Evolutionary conservation across 2,888 invertebrate genomes (phyloP), one percentile per base, ranked within the genome.

Genomic region (Drosophila kambysellisi): DNA sequence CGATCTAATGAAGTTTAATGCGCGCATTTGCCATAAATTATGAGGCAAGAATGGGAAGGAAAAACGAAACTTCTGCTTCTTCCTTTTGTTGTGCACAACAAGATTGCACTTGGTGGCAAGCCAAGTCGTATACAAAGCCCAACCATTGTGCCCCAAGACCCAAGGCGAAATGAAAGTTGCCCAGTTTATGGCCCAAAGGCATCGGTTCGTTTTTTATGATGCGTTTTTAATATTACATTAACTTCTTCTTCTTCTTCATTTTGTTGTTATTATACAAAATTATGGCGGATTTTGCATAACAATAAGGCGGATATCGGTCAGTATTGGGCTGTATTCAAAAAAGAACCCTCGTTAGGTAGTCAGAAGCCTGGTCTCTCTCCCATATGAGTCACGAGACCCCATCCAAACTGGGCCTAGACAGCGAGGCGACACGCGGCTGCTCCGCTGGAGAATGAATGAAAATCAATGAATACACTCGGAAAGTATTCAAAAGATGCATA

Each of bases 1-100:
- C 78, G 81, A 83, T 86, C 82, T 83, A 89, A 87, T 89, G 82
- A 89, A 87, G 81, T 90, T 89, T 84, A 84, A 90, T 84, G 90
- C 81, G 74, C 76, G 75, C 89, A 90, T 86, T 90, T 86, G 86
- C 86, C 90, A 90, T 90, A 86, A 90, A 86, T 86, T 88, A 86
- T 86, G 70, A 64, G 54, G 65, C 50, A 30, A 57, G 54, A 15
- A 35, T 15, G 37, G 29, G 37, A 52, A 58, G 65, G 25, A 71
- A 71, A 50, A 63, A 72, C 58, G 46, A 74, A 77, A 80, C 63
- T 70, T 29, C 68, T 20, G 32, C 67, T 69, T 64, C 61, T 66
- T 61, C 58, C 72, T 67, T 76, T 77, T 76, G 82, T 79, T 79
- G 78, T 77, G 81, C 78, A 77, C 81, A 76, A 81, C 78, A 72